Conservation (phyloP, 2,888 invertebrate genomes). For the Sepioteuthis lessoniana region DNA sequence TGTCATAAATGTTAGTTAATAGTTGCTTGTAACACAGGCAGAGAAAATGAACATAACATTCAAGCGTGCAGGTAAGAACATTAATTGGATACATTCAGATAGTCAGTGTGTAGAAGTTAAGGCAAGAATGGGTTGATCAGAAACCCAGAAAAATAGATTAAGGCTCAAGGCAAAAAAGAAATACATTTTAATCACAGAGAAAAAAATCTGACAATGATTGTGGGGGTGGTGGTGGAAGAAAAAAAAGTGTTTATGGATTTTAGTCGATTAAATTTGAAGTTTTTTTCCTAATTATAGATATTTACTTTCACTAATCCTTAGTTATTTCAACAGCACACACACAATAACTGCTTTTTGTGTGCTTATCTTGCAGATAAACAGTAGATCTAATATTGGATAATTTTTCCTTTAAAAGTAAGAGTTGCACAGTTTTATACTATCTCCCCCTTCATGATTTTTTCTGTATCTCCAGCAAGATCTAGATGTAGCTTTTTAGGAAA, state of each 20-base stretch:
- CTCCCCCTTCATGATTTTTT: no score
- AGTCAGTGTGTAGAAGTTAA: background rate
- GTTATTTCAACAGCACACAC: background rate
- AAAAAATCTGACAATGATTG: background rate
- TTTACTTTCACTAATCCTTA: background rate
- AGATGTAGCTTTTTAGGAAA: no score
- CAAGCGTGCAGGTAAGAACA: constrained; percentile 10
- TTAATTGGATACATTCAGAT: constrained; percentile 20
- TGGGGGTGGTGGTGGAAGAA: no score
- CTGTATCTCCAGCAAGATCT: no score
- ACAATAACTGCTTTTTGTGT: background rate
- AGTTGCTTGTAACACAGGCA: background rate
- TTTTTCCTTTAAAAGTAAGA: no score
- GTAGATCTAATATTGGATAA: background rate
- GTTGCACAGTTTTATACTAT: no score
- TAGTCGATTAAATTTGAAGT: no score
- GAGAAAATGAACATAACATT: background rate
- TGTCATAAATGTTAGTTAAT: constrained; percentile 42
- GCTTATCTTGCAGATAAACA: background rate
- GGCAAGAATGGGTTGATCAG: background rate
- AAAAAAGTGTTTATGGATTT: no score
- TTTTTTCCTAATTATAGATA: background rate
- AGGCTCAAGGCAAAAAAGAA: background rate
- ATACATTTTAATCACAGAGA: background rate
- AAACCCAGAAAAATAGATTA: background rate